Evolutionary conservation across 37 sponge, comb jelly and placozoan species (phyloP).

Genomic region (Spongilla lacustris): DNA sequence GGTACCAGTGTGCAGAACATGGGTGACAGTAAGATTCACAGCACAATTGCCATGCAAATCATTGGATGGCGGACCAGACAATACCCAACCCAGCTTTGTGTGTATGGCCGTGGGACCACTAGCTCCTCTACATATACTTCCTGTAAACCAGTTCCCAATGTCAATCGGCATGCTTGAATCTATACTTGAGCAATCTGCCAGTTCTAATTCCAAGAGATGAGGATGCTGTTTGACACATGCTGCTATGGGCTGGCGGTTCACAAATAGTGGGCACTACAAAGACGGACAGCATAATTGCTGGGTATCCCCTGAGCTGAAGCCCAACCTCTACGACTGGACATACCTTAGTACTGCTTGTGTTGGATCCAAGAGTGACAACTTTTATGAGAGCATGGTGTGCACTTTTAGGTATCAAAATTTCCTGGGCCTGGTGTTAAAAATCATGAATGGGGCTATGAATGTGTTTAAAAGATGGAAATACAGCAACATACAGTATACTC

Average conservation of each 20-base stretch:
- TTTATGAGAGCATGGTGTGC: no score
- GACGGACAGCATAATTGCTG: neutral
- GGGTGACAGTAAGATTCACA: neutral
- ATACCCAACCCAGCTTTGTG: conserved; percentile 11
- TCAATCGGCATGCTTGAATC: no score
- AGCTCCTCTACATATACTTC: neutral
- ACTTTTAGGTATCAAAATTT: no score
- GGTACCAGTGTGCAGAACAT: neutral
- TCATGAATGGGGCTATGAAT: no score
- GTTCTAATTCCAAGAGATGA: neutral
- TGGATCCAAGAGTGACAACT: neutral
- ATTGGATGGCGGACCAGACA: neutral
- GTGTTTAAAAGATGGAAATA: no score
- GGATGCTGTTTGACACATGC: neutral
- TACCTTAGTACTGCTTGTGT: no score
- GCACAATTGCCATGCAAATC: neutral
- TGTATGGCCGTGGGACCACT: conserved; percentile 13
- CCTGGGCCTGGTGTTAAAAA: no score
- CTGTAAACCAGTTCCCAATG: no score
- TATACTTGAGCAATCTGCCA: neutral
- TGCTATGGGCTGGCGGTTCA: neutral
- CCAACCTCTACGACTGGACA: no score
- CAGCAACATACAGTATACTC: no score
- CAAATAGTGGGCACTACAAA: conserved; percentile 7
- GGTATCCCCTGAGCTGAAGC: no score